Percentiles rank a stretch among this genome's conserved stretches.
Conservation (phyloP, 2,113 vertebrate species). For the Corvus cornix region DNA sequence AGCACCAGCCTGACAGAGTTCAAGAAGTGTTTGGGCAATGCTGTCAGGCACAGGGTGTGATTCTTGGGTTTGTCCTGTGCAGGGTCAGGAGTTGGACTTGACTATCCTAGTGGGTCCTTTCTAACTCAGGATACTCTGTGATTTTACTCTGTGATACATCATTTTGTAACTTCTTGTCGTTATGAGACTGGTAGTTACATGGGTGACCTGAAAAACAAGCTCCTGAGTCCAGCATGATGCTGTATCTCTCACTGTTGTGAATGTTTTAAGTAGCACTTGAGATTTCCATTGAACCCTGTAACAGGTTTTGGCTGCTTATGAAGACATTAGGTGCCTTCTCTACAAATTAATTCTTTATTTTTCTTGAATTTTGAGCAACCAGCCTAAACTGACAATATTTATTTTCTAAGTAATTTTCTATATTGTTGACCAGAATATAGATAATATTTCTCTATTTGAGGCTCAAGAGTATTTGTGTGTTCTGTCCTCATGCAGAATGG, state of each 20-base stretch:
- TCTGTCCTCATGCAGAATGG: background rate
- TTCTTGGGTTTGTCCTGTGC: background rate
- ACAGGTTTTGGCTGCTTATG: background rate
- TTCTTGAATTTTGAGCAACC: background rate
- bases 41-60: too few species aligned
- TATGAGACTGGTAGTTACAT: background rate
- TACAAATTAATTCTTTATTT: background rate
- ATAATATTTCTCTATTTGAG: background rate
- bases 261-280: background rate
- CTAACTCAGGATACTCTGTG: background rate
- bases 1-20: background rate
- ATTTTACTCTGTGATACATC: background rate
- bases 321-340: background rate
- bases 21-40: background rate
- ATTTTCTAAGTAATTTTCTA: background rate
- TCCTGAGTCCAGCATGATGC: background rate
- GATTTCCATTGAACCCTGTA: fast-evolving
- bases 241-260: background rate
- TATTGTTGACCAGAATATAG: background rate
- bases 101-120: background rate
- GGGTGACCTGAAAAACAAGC: background rate
- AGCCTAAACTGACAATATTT: background rate
- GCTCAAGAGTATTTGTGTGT: background rate
- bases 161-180: background rate
- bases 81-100: background rate